Evolutionary conservation across 2,113 vertebrate genomes (phyloP).

Genomic region (Gobiocypris rarus): DNA sequence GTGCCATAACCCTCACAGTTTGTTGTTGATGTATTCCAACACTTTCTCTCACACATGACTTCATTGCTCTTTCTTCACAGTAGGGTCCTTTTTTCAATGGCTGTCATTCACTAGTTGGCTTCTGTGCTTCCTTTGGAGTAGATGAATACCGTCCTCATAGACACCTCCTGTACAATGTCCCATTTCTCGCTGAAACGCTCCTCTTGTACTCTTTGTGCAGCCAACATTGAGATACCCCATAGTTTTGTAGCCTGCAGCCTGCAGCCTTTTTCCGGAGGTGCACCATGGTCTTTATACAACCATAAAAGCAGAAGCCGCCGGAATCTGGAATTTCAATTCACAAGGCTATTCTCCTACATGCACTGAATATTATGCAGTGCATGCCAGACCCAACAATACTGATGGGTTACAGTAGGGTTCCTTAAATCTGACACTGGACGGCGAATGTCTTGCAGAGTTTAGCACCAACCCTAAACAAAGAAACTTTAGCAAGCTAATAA

Average conservation of each 20-base stretch:
- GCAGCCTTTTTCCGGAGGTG: not conserved
- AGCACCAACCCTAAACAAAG: not conserved
- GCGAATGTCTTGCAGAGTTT: not conserved
- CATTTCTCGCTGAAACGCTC: constrained; percentile 3
- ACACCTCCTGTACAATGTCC: constrained; percentile 11
- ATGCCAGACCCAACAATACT: not conserved
- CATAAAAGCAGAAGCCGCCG: not conserved
- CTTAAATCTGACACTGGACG: not conserved
- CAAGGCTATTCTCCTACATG: not conserved
- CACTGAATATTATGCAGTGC: not conserved
- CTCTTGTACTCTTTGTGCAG: constrained; percentile 17
- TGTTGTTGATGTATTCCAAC: constrained; percentile 38
- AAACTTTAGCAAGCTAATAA: not conserved
- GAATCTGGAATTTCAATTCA: not conserved
- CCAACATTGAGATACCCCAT: constrained; percentile 4
- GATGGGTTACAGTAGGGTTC: not conserved
- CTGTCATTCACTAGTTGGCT: constrained; percentile 33
- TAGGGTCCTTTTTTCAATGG: not conserved
- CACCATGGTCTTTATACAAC: not conserved
- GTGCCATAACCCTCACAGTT: constrained; percentile 31
- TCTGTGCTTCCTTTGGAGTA: constrained; percentile 15
- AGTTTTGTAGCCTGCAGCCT: constrained; percentile 10
- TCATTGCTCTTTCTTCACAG: constrained; percentile 27
- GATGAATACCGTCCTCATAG: constrained; percentile 4
- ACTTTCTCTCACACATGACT: constrained; percentile 35